Evolutionary conservation across 2,888 invertebrate genomes (phyloP), one percentile per base, ranked within the genome.

Genomic region (Perdita meconis): DNA sequence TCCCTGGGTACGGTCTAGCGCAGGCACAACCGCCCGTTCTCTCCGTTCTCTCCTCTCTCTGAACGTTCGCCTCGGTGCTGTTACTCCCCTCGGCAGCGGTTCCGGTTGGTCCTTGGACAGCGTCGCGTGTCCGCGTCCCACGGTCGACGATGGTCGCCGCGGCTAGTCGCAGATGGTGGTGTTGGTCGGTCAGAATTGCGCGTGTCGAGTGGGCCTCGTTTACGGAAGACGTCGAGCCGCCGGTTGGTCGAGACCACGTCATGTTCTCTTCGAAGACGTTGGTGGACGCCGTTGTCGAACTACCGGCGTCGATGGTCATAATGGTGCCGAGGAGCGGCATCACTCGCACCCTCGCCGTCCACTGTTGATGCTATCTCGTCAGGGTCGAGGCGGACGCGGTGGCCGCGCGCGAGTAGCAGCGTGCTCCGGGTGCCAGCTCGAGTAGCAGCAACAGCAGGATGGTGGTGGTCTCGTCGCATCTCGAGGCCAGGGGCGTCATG

Each of bases 251-350:
- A 81, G 84, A 81, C 88, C 88, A 87, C 89, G 89, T 88, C 92
- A 92, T 92, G 90, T 92, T 91, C 89, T 88, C 89, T 84, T 88
- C 89, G 88, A 90, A 88, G 87, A 89, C 87, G 89, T 87, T 90
- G 84, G 86, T 87, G 82, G 89, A 86, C 87, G 88, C 86, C 87
- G 88, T 85, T 78, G 88, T 88, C 85, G 89, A 82, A 88, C 89
- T 90, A 90, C 90, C 89, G 88, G 88, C 88, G 85, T 88, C 86
- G 87, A 86, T 88, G 88, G 86, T 90, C 89, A 90, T 90, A 86
- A 88, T 90, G 88, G 81, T 87, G 85, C 85, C 85, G 79, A 88
- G 84, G 74, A 82, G 86, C 86, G 90, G 89, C 90, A 90, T 90
- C 88, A 88, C 87, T 89, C 85, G 89, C 90, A 90, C 89, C 90